phyloP scores from a whole-genome alignment of 2,797 vertebrate species.

The Lepilemur septentrionalis region DNA sequence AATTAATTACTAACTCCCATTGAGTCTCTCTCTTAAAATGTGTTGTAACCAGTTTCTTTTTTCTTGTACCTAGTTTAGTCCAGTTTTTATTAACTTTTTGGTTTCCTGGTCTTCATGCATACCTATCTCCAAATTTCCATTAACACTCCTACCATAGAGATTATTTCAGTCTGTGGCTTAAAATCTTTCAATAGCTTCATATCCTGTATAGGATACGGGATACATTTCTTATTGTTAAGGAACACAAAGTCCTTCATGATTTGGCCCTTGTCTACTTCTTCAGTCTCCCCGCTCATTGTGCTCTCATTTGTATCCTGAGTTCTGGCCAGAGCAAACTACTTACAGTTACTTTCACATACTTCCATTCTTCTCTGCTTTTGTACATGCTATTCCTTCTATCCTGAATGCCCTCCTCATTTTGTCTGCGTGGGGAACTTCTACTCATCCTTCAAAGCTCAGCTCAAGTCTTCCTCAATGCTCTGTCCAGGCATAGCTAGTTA shows the following conservation, averaged over 20 bases:
- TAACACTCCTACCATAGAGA: background rate
- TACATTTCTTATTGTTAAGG: background rate
- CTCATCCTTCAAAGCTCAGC: background rate
- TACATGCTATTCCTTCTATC: background rate
- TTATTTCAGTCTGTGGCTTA: background rate
- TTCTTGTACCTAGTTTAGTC: background rate
- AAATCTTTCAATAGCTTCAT: background rate
- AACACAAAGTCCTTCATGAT: background rate
- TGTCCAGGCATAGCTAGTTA: background rate
- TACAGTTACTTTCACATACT: background rate
- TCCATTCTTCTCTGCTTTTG: background rate
- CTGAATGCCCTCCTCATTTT: background rate
- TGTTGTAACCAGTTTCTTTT: background rate
- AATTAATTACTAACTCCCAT: background rate
- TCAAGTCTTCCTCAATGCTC: background rate
- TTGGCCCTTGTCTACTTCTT: slow-evolving; percentile 18
- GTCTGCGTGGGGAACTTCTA: background rate
- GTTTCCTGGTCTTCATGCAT: background rate
- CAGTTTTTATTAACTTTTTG: background rate
- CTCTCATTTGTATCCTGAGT: background rate
- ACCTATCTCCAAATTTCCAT: background rate
- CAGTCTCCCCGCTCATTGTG: background rate
- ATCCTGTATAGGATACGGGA: background rate
- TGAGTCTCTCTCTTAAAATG: background rate
- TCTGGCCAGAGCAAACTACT: background rate